Evolutionary conservation across 1,140 invertebrate genomes (phyloP).

Genomic region (Lineus longissimus): DNA sequence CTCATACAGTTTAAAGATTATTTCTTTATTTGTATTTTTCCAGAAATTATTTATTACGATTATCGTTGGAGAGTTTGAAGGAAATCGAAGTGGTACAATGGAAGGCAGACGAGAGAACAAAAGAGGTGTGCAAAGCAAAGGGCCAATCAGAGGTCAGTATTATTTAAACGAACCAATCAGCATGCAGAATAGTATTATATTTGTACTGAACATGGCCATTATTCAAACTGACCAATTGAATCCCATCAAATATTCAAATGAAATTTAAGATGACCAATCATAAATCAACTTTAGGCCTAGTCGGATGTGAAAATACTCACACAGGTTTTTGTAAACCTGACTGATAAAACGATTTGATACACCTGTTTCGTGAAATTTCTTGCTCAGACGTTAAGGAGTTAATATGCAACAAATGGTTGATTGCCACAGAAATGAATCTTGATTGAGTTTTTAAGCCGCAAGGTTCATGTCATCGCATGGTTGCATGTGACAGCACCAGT

Average conservation of each 20-base stretch:
- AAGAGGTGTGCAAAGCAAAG: slow-evolving; percentile 72
- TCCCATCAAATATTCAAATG: not conserved
- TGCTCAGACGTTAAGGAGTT: not conserved
- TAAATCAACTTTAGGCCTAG: too few relatives aligned
- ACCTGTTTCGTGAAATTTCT: too few relatives aligned
- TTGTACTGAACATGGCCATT: not conserved
- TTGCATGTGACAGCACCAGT: too few relatives aligned
- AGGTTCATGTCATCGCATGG: too few relatives aligned
- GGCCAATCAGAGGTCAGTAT: slow-evolving; percentile 69
- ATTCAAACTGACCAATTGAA: not conserved
- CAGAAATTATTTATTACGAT: slow-evolving; percentile 76
- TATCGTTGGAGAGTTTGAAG: slow-evolving; percentile 69
- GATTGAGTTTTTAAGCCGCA: too few relatives aligned
- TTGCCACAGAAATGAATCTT: too few relatives aligned
- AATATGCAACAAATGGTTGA: not conserved
- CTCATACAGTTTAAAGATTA: too few relatives aligned
- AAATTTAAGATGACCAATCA: not conserved
- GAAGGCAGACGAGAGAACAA: slow-evolving; percentile 67
- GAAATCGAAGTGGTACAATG: slow-evolving; percentile 70
- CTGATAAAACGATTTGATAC: too few relatives aligned
- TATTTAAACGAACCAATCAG: too few relatives aligned
- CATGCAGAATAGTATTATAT: not conserved
- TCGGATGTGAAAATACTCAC: too few relatives aligned
- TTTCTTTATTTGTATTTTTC: slow-evolving; percentile 51
- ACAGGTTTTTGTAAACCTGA: too few relatives aligned